Conservation (phyloP, 2,888 invertebrate species). For the Dicycla oo region DNA sequence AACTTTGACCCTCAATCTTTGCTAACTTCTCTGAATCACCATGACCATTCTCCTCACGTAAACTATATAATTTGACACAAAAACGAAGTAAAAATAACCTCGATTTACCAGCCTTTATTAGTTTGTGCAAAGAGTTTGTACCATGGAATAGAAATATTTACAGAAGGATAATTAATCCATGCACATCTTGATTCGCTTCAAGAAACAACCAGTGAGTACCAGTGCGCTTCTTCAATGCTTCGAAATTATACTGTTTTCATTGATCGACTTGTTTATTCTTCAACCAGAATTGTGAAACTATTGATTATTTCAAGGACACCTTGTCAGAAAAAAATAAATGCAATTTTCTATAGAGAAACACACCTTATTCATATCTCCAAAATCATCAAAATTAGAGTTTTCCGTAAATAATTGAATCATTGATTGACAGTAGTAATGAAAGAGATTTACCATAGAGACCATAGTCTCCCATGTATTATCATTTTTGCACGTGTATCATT, state of each 20-base stretch:
- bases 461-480: not conserved
- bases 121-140: constrained; percentile 2
- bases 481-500: not conserved
- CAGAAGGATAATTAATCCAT: constrained; percentile 10
- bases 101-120: constrained; percentile 17
- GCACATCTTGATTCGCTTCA: not conserved
- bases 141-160: not conserved
- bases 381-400: not conserved
- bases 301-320: accelerated
- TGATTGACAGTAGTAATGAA: not conserved
- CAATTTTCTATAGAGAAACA: not conserved
- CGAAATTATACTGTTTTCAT: too few relatives aligned
- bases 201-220: too few relatives aligned
- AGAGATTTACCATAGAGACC: not conserved
- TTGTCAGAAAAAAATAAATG: not conserved
- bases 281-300: not conserved
- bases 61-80: constrained; percentile 55
- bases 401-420: not conserved
- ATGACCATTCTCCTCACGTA: constrained; percentile 52
- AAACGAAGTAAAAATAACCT: constrained; percentile 54
- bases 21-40: constrained; percentile 43
- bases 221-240: too few relatives aligned
- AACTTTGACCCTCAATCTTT: constrained; percentile 40
- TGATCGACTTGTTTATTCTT: not conserved
- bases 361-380: too few relatives aligned